Evolutionary conservation across 2,113 vertebrate genomes (phyloP), one percentile per base, ranked within the genome.

Genomic region (Loxodonta africana): DNA sequence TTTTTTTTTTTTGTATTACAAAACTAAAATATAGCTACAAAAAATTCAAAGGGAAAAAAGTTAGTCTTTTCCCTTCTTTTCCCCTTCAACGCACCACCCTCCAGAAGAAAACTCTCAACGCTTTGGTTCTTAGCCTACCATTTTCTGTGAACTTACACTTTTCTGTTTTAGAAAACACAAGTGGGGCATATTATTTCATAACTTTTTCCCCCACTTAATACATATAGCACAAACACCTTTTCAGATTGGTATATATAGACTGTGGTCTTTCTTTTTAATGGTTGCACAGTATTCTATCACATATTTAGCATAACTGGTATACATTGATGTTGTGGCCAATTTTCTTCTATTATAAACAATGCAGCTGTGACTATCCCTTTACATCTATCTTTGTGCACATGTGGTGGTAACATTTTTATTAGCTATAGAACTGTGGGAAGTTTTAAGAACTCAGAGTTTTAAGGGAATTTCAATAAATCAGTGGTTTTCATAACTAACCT

Each of bases 21-120:
- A 86, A 93, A 97, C 67, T 33, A 93, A 95, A 93, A 69, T 82
- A 51, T 1, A 30, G 41, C 74, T 53, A 88, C 41, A 48, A n/a
- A 73, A 77, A 63, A 69, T 41, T 92, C 65, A 88, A n/a, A 28
- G 57, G 28, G 23, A 60, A 80, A 95, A 83, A 95, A 53, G 14
- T 83, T 15, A 57, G n/a, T 53, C 33, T 57, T 86, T 83, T 20
- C 6, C 46, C 28, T 92, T 77, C n/a, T 73, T 92, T 23, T 90
- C 62, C 26, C 28, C 7, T 76, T 83, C 2, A 83, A 83, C 25
- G 87, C 9, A 80, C 12, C 5, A 15, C 12, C 65, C 30, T 33
- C 11, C 65, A 91, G 7, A 83, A 28, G 78, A 57, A 69, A 92
- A 88, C 26, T 88, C 37, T 25, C 25, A 90, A 87, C 23, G 81